phyloP scores from a whole-genome alignment of 2,797 vertebrate genomes.

The Falco berigora region DNA sequence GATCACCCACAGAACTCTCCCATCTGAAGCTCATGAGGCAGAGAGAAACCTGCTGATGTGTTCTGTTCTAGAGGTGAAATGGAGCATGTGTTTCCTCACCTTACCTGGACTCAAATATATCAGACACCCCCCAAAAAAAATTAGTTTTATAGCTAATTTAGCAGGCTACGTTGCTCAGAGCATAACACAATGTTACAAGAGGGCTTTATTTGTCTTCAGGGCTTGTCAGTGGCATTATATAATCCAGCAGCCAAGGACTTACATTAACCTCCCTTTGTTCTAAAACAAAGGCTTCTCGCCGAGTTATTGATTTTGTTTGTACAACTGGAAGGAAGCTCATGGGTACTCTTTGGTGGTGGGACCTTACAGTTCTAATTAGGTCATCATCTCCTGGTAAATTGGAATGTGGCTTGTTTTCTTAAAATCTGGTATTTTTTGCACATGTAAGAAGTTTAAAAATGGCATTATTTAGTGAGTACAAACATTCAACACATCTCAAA shows the following conservation, averaged over 20 bases:
- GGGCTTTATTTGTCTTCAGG: neutral
- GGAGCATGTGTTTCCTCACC: neutral
- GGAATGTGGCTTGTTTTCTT: neutral
- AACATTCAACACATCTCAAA: neutral
- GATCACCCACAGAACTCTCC: neutral
- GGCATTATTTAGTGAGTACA: neutral
- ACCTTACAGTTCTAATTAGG: neutral
- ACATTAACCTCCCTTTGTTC: neutral
- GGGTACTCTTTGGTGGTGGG: neutral
- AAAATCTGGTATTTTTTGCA: neutral
- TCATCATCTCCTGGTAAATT: neutral
- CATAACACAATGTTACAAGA: neutral
- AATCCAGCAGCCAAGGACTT: neutral
- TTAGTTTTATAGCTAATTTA: neutral
- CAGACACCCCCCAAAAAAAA: neutral
- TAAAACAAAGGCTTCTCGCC: neutral
- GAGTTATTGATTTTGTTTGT: neutral
- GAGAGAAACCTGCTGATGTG: neutral
- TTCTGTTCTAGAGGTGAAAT: neutral
- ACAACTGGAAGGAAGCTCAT: neutral
- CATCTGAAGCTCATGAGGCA: neutral
- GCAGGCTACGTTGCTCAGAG: neutral
- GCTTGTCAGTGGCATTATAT: neutral
- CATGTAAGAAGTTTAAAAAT: neutral
- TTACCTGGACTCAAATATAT: neutral